phyloP scores from a whole-genome alignment of 2,113 vertebrate genomes.

The Hemiscyllium ocellatum region DNA sequence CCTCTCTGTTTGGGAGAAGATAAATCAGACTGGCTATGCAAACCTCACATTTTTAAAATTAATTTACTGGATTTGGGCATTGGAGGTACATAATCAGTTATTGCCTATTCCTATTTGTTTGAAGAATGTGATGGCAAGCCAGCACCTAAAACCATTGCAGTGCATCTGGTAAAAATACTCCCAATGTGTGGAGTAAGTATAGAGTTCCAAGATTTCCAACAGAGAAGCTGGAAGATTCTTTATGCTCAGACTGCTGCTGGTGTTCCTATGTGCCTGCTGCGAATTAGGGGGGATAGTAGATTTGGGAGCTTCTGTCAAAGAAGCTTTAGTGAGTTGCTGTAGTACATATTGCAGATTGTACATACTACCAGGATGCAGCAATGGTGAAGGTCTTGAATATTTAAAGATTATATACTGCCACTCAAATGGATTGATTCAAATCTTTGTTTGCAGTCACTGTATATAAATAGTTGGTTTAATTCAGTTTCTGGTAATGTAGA shows the following conservation, averaged over 20 bases:
- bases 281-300: too few relatives aligned
- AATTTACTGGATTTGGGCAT: background rate
- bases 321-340: too few relatives aligned
- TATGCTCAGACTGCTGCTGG: too few relatives aligned
- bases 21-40: background rate
- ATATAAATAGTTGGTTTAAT: too few relatives aligned
- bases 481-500: too few relatives aligned
- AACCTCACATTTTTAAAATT: background rate
- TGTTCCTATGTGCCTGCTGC: too few relatives aligned
- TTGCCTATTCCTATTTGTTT: too few relatives aligned
- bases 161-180: background rate
- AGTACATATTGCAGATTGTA: too few relatives aligned
- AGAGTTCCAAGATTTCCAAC: background rate
- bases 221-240: too few relatives aligned
- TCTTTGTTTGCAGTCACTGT: too few relatives aligned
- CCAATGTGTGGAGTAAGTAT: background rate
- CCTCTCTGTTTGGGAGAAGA: background rate
- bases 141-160: background rate
- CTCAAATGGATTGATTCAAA: too few relatives aligned
- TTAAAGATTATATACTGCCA: background rate
- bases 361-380: background rate
- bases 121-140: background rate
- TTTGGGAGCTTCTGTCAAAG: too few relatives aligned
- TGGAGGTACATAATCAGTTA: background rate
- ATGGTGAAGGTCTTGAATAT: background rate